A percentile compares a stretch with the other conserved stretches of the same genome.
phyloP scores from a whole-genome alignment of 2,797 vertebrate genomes.

The Erpetoichthys calabaricus region DNA sequence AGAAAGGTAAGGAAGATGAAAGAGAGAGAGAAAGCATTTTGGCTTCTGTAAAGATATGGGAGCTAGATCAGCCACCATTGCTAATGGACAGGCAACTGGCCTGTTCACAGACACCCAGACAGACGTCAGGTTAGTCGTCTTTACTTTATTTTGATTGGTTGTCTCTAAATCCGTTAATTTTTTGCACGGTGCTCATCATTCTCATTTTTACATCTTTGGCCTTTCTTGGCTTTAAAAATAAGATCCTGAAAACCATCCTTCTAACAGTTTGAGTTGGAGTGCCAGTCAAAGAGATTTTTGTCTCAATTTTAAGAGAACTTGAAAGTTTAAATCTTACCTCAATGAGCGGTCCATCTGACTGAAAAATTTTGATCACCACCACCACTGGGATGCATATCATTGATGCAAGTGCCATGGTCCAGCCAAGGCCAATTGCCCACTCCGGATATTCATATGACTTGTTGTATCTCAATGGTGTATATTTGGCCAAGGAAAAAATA shows the following conservation, averaged over 20 bases:
- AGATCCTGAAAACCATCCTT: too few relatives aligned
- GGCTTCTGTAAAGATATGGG: background rate
- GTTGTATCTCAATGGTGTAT: constrained; percentile 90
- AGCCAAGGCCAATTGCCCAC: constrained; percentile 89
- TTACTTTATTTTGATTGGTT: too few relatives aligned
- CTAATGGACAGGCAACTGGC: too few relatives aligned
- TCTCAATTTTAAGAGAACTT: too few relatives aligned
- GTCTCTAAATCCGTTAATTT: too few relatives aligned
- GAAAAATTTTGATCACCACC: constrained; percentile 79
- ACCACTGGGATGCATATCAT: constrained; percentile 95
- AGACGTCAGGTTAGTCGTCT: too few relatives aligned
- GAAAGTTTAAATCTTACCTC: constrained; percentile 54
- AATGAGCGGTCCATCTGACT: constrained; percentile 78
- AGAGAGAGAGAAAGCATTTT: constrained; percentile 8
- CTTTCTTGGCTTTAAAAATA: too few relatives aligned
- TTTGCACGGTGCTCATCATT: too few relatives aligned
- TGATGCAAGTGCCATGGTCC: constrained; percentile 79
- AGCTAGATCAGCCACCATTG: background rate
- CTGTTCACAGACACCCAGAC: too few relatives aligned
- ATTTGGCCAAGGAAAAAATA: constrained; percentile 87
- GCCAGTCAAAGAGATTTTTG: too few relatives aligned
- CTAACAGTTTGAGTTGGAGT: too few relatives aligned
- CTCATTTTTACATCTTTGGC: too few relatives aligned
- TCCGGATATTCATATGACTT: constrained; percentile 84
- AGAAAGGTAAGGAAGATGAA: constrained; percentile 1